These are phyloP conservation scores for Microcebus tavaratra DNA, from an alignment of 2,113 vertebrate genomes.

Conservation along the genomic window DNA sequence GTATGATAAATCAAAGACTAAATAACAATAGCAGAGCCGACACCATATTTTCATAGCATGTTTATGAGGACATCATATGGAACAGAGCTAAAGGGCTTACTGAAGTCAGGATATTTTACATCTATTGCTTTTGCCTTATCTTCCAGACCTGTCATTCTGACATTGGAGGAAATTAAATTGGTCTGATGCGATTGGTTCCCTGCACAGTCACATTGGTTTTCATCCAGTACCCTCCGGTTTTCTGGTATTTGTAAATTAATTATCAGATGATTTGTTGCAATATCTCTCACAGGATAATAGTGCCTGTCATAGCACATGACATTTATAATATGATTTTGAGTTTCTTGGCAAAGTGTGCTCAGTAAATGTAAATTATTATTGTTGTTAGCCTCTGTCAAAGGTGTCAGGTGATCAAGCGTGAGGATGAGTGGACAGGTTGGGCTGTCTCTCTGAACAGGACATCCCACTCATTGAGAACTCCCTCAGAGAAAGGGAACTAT, in stretches of 20 bases:
- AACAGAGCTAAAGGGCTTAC: constrained; percentile 74
- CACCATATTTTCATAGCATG: constrained; percentile 71
- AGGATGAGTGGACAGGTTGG: not conserved
- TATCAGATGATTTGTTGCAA: constrained; percentile 69
- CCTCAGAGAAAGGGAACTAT: not conserved
- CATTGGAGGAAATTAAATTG: constrained; percentile 72
- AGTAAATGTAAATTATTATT: constrained; percentile 69
- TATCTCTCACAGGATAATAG: constrained; percentile 67
- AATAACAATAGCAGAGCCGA: constrained; percentile 72
- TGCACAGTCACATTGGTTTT: constrained; percentile 44
- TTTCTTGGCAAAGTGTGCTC: constrained; percentile 56
- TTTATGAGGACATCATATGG: constrained; percentile 74
- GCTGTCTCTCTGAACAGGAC: not conserved
- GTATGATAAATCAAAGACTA: constrained; percentile 75
- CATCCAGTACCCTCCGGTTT: constrained; percentile 60
- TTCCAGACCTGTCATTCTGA: constrained; percentile 70
- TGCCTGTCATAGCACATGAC: constrained; percentile 69
- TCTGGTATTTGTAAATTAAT: constrained; percentile 77
- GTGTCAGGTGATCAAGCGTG: constrained; percentile 18
- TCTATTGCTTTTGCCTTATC: constrained; percentile 74
- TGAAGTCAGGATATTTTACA: constrained; percentile 75
- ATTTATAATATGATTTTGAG: constrained; percentile 72
- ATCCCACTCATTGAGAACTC: not conserved
- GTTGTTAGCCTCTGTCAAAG: constrained; percentile 54
- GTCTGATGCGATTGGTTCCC: constrained; percentile 68